These are phyloP conservation scores for Chlorops oryzae DNA, from an alignment of 1,140 invertebrate genomes.

Conservation along the genomic window DNA sequence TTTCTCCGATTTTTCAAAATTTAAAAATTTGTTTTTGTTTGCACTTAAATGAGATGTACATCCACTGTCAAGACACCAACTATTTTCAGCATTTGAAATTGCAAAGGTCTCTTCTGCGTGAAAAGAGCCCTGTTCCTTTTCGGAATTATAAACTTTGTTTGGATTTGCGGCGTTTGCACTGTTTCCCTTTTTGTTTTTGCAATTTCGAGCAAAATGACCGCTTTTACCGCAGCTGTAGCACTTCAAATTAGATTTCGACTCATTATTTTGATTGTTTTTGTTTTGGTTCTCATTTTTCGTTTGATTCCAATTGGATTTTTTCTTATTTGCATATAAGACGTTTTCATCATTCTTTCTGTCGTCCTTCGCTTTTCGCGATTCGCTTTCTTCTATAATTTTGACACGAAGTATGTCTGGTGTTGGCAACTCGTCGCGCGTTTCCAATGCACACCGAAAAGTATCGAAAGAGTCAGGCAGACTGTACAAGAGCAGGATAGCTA, in stretches of 20 bases:
- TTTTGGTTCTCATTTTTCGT: not conserved
- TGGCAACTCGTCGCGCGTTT: conserved; percentile 25
- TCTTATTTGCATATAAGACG: conserved; percentile 14
- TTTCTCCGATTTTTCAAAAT: not conserved
- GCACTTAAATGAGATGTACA: conserved; percentile 3
- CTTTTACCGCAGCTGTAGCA: not conserved
- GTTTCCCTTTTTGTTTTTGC: not conserved
- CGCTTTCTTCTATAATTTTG: conserved; percentile 25
- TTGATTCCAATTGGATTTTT: conserved; percentile 1
- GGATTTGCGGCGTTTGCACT: not conserved
- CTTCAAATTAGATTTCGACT: not conserved
- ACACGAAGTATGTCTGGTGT: conserved; percentile 21
- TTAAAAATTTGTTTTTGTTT: not conserved
- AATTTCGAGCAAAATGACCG: conserved; percentile 1
- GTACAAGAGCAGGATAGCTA: conserved; percentile 21
- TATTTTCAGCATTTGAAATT: not conserved
- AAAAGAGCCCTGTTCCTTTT: too few relatives aligned
- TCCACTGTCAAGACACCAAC: conserved; percentile 3
- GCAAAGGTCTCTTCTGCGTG: not conserved
- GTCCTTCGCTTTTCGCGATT: conserved; percentile 16
- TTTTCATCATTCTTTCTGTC: conserved; percentile 13
- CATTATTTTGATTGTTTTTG: conserved; percentile 1
- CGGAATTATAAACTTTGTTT: not conserved
- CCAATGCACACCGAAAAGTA: conserved; percentile 26
- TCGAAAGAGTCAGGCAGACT: conserved; percentile 22